Evolutionary conservation across 2,113 vertebrate genomes (phyloP).

Genomic region (Nothocercus nigrocapillus): DNA sequence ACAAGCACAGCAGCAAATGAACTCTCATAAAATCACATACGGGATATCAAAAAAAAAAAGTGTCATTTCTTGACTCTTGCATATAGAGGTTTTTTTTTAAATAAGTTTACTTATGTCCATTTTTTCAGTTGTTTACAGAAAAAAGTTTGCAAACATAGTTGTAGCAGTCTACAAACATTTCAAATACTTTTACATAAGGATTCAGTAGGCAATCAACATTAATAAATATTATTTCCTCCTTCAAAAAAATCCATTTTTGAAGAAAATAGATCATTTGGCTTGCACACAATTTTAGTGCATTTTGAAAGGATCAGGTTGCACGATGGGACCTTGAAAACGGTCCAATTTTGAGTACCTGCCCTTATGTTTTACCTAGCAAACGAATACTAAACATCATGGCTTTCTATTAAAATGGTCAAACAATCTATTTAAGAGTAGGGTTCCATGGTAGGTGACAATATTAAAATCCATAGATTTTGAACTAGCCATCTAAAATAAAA

Average conservation of each 20-base stretch:
- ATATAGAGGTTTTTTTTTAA: constrained; percentile 40
- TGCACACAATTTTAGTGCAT: constrained; percentile 72
- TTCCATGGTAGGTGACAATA: constrained; percentile 46
- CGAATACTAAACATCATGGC: constrained; percentile 71
- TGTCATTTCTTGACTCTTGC: constrained; percentile 14
- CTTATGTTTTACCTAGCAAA: constrained; percentile 64
- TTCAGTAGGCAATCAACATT: constrained; percentile 71
- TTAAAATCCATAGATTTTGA: constrained; percentile 62
- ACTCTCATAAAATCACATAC: constrained; percentile 46
- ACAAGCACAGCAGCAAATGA: constrained; percentile 62
- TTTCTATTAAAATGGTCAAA: constrained; percentile 73
- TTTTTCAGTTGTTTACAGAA: constrained; percentile 50
- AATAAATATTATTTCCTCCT: constrained; percentile 78
- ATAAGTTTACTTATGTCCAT: constrained; percentile 27
- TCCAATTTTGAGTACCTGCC: constrained; percentile 59
- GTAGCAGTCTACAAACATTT: constrained; percentile 71
- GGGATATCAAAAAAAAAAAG: not conserved
- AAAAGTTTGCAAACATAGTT: constrained; percentile 66
- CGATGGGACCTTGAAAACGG: constrained; percentile 55
- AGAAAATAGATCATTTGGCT: constrained; percentile 67
- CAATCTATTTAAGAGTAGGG: constrained; percentile 59
- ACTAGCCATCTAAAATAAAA: constrained; percentile 69
- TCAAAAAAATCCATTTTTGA: constrained; percentile 68
- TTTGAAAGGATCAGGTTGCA: constrained; percentile 54
- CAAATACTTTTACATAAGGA: constrained; percentile 73